Percentiles rank a stretch among this genome's conserved stretches.
phyloP scores from a whole-genome alignment of 2,113 vertebrate species.

The Casuarius casuarius region DNA sequence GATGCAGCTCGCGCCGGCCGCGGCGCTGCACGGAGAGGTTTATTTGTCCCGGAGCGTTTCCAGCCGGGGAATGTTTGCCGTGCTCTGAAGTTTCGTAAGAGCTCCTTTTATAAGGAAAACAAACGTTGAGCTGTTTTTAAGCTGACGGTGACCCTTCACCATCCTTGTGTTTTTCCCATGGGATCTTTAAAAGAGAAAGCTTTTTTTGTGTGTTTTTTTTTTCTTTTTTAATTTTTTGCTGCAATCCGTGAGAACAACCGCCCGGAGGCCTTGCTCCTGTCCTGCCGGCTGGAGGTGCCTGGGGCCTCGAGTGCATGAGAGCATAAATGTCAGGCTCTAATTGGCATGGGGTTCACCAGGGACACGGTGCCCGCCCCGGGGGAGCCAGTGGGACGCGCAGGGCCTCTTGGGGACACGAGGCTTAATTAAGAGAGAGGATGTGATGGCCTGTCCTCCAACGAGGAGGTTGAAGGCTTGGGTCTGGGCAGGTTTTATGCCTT shows the following conservation, averaged over 20 bases:
- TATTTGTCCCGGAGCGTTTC: constrained; percentile 52
- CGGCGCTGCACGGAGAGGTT: background rate
- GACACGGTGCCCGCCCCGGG: background rate
- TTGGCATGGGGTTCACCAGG: constrained; percentile 18
- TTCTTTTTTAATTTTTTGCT: background rate
- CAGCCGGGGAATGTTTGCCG: constrained; percentile 44
- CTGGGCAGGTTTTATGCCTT: constrained; percentile 48
- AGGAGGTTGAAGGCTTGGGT: constrained; percentile 4
- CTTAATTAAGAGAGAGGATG: constrained; percentile 52
- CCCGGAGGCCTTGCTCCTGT: background rate
- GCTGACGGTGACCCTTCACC: constrained; percentile 26
- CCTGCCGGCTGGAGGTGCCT: background rate
- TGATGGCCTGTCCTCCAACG: background rate
- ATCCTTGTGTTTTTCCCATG: constrained; percentile 39
- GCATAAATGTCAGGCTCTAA: background rate
- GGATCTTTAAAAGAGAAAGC: constrained; percentile 26
- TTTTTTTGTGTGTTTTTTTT: background rate
- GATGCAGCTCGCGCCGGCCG: too few relatives aligned
- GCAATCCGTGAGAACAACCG: constrained; percentile 19
- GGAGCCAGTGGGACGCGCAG: background rate
- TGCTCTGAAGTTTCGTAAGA: constrained; percentile 53
- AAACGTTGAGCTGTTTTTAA: constrained; percentile 55
- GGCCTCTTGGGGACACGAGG: background rate
- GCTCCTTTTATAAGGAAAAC: constrained; percentile 60
- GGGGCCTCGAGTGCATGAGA: too few relatives aligned